Conservation (phyloP, 2,888 invertebrate genomes). For the Scelioninae gen. 1 region DNA sequence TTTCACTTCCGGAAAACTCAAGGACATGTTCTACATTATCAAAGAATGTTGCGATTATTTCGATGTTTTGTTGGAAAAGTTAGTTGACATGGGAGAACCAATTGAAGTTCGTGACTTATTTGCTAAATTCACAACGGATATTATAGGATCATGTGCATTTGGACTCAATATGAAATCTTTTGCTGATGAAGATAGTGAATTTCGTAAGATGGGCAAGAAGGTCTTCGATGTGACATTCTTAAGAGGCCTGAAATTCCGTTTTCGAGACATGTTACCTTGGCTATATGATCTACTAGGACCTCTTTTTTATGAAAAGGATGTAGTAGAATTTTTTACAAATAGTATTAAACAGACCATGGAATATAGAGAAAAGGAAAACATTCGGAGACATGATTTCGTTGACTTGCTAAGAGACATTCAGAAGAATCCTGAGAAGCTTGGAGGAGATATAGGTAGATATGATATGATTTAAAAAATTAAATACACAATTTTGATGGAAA, state of each 20-base stretch:
- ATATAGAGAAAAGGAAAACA: conserved; percentile 81
- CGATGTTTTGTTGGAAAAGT: conserved; percentile 81
- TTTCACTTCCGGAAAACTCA: conserved; percentile 85
- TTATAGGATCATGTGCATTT: conserved; percentile 84
- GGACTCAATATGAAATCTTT: conserved; percentile 83
- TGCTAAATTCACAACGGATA: conserved; percentile 84
- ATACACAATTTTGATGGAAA: too few species aligned
- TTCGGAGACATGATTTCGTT: conserved; percentile 84
- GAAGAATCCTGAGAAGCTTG: conserved; percentile 72
- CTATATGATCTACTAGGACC: conserved; percentile 72
- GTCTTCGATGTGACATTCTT: conserved; percentile 74
- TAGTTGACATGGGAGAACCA: conserved; percentile 70
- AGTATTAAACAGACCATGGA: conserved; percentile 80
- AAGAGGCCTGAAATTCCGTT: conserved; percentile 67
- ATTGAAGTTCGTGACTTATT: conserved; percentile 80
- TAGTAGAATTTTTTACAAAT: conserved; percentile 78
- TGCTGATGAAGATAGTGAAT: conserved; percentile 80
- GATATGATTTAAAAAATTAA: too few species aligned
- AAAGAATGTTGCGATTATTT: conserved; percentile 83
- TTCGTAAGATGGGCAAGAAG: conserved; percentile 81
- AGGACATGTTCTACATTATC: conserved; percentile 85
- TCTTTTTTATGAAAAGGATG: conserved; percentile 71
- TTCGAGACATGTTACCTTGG: conserved; percentile 73
- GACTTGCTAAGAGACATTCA: conserved; percentile 82
- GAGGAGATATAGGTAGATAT: conserved; percentile 75